Percentiles rank a stretch among this genome's conserved stretches.
phyloP scores from a whole-genome alignment of 2,797 vertebrate genomes.

The Halcyon smyrnensis region DNA sequence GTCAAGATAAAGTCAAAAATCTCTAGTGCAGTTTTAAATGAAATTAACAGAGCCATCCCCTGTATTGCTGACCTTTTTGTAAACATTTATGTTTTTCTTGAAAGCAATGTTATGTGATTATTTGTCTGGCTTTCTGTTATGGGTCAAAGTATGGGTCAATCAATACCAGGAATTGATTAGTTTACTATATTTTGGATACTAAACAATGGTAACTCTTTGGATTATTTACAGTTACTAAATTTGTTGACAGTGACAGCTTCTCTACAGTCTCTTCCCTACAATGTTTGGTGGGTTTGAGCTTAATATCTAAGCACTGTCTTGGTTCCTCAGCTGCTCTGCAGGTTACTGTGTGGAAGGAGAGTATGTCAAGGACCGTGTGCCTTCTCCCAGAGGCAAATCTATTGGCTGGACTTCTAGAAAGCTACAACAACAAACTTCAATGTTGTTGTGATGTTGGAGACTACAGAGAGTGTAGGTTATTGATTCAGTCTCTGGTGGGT shows the following conservation, averaged over 20 bases:
- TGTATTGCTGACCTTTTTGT: not conserved
- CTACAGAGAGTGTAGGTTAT: not conserved
- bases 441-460: not conserved
- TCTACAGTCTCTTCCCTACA: not conserved
- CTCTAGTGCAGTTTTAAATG: not conserved
- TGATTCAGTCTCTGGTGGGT: not conserved
- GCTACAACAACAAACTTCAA: not conserved
- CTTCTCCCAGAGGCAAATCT: not conserved
- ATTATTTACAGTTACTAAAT: fast-evolving
- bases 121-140: not conserved
- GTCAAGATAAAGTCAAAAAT: not conserved
- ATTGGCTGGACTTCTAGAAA: not conserved
- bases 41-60: not conserved
- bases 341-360: not conserved
- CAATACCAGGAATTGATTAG: not conserved
- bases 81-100: not conserved
- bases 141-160: not conserved
- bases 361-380: not conserved
- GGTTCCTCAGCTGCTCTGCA: not conserved
- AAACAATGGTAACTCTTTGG: not conserved
- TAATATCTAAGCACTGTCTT: not conserved
- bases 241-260: not conserved
- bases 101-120: not conserved
- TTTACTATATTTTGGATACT: not conserved
- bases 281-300: fast-evolving